Evolutionary conservation across 2,888 invertebrate species (phyloP).

Genomic region (Diplolepis rosae): DNA sequence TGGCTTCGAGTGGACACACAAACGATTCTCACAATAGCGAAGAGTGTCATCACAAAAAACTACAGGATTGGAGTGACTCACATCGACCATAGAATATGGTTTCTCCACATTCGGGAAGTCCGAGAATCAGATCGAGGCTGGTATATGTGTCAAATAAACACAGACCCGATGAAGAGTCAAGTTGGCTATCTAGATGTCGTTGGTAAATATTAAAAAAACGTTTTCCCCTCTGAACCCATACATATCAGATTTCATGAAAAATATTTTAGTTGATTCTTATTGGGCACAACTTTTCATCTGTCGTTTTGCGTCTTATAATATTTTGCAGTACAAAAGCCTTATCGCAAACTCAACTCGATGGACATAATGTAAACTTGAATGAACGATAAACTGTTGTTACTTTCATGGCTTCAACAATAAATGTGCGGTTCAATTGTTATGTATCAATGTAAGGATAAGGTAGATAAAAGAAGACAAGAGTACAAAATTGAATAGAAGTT

Average conservation of each 20-base stretch:
- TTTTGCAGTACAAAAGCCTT: constrained; percentile 8
- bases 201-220: constrained; percentile 74
- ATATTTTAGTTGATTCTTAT: not conserved
- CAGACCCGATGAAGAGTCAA: constrained; percentile 85
- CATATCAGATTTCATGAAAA: not conserved
- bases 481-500: no score
- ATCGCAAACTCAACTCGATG: constrained; percentile 28
- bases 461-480: not conserved
- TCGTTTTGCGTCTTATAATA: not conserved
- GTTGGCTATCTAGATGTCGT: constrained; percentile 80
- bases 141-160: constrained; percentile 88
- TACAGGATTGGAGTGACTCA: constrained; percentile 88
- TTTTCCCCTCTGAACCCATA: not conserved
- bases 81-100: constrained; percentile 88
- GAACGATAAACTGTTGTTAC: not conserved
- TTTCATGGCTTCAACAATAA: constrained; percentile 3
- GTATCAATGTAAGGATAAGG: not conserved
- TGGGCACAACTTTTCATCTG: not conserved
- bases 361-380: constrained; percentile 16
- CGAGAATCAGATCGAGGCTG: constrained; percentile 86
- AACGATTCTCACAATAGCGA: constrained; percentile 90
- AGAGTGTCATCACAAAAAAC: constrained; percentile 92
- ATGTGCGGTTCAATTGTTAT: constrained; percentile 6
- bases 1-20: constrained; percentile 94
- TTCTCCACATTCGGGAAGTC: constrained; percentile 86